A percentile compares a stretch with the other conserved stretches of the same genome.
Evolutionary conservation across 2,888 invertebrate genomes (phyloP).

Genomic region (Agrochola lota): DNA sequence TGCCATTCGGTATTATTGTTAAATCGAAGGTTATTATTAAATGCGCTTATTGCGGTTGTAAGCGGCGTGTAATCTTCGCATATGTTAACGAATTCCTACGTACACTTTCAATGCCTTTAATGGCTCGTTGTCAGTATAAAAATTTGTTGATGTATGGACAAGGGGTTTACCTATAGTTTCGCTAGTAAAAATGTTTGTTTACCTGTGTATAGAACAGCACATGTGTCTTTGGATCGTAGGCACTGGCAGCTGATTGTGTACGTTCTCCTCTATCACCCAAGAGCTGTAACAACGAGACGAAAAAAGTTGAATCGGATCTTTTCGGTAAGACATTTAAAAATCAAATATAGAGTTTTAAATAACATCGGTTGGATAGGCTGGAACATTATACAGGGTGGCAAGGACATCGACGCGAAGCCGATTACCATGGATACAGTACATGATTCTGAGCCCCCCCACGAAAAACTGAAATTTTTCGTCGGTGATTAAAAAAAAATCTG

Average conservation of each 20-base stretch:
- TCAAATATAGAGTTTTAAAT: neutral
- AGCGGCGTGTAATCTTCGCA: constrained; percentile 16
- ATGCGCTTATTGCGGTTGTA: constrained; percentile 32
- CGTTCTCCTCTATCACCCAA: constrained; percentile 93
- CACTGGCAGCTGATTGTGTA: constrained; percentile 94
- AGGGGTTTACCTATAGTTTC: neutral
- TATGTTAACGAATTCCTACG: neutral
- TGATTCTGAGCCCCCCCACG: too few relatives aligned
- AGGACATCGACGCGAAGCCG: too few relatives aligned
- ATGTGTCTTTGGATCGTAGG: constrained; percentile 92
- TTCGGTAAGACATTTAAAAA: neutral
- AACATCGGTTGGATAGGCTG: neutral
- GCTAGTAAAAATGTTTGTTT: constrained; percentile 13
- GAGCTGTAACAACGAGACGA: constrained; percentile 77
- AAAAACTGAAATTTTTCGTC: too few relatives aligned
- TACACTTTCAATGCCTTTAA: neutral
- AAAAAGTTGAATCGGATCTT: neutral
- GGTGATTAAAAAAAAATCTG: too few relatives aligned
- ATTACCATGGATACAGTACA: too few relatives aligned
- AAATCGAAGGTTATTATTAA: constrained; percentile 57
- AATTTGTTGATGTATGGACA: neutral
- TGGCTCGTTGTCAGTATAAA: too few relatives aligned
- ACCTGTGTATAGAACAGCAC: constrained; percentile 95
- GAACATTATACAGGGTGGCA: neutral
- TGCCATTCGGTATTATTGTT: constrained; percentile 58